Base-by-base conservation (phyloP, 2,888 invertebrate species). In the Amphipyra tragopoginis region DNA sequence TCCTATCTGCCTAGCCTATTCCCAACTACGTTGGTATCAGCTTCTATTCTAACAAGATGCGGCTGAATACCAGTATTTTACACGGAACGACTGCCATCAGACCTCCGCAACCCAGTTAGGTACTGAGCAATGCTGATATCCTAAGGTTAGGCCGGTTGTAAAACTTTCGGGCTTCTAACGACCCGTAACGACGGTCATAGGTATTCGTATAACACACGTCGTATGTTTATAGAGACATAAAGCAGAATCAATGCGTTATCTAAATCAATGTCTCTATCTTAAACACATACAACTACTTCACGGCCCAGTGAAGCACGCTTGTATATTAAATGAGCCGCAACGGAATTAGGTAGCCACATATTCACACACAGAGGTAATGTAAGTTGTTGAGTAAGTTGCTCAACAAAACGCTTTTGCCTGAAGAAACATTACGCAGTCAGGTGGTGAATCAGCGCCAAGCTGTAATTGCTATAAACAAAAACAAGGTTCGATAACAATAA, bases 201-300 rank as follows among this genome's bases (percentile, higher is more conserved):
- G n/a, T n/a, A n/a, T n/a, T n/a, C n/a, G n/a, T n/a, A n/a, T n/a
- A n/a, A n/a, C n/a, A n/a, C n/a, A n/a, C n/a, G n/a, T n/a, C n/a
- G n/a, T n/a, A n/a, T n/a, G 59, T 75, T 57, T 51, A 21, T 21
- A 21, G 21, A 21, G 44, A 52, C 62, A 65, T 65, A 61, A 61
- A 61, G 38, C 51, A 15, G 10, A 65, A 67, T 54, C 56, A 66
- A 77, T 66, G 52, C 64, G 60, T 72, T 56, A 65, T 81, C 72
- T 82, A 60, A 70, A 85, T 86, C 85, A 86, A 86, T 86, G 87
- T 87, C 87, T 87, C 77, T 82, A 88, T 88, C 85, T 80, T 80
- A 84, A 86, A 81, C 76, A 83, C 79, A 80, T 66, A 77, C 72
- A 79, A 76, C 82, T 86, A 66, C 79, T 36, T 36, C 3, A 36